Percentiles rank a stretch among this genome's conserved stretches.
Conservation (phyloP, 2,888 invertebrate genomes). For the Coleophora flavipennella region DNA sequence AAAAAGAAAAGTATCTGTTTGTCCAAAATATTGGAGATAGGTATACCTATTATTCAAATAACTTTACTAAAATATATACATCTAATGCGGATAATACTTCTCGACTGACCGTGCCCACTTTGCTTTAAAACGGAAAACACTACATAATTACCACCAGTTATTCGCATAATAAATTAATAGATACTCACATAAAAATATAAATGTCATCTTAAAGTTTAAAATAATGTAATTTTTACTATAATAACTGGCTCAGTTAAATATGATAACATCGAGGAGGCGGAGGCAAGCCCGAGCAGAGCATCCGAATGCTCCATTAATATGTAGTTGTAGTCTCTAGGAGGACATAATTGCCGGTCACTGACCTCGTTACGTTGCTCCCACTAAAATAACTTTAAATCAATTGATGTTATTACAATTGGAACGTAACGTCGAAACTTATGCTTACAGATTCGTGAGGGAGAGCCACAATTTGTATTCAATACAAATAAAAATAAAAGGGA, state of each 20-base stretch:
- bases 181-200: no score
- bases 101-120: no score
- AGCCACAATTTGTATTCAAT: constrained; percentile 17
- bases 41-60: no score
- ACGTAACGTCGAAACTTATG: constrained; percentile 50
- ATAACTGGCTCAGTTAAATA: constrained; percentile 1
- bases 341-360: constrained; percentile 69
- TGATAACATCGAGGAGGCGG: constrained; percentile 8
- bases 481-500: constrained; percentile 28
- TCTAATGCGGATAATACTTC: no score
- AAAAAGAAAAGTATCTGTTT: constrained; percentile 47
- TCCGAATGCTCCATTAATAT: constrained; percentile 14
- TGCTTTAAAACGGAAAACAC: no score
- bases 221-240: no score
- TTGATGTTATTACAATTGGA: constrained; percentile 70
- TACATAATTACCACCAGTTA: no score
- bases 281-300: no score
- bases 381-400: constrained; percentile 71
- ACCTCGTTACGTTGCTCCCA: constrained; percentile 65
- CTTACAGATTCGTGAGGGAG: constrained; percentile 37
- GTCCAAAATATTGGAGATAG: constrained; percentile 22
- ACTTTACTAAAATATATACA: no score
- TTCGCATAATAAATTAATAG: no score
- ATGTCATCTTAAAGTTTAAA: no score
- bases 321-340: constrained; percentile 46